Base-by-base conservation (phyloP, 1,140 invertebrate genomes). In the Neodiprion fabricii region DNA sequence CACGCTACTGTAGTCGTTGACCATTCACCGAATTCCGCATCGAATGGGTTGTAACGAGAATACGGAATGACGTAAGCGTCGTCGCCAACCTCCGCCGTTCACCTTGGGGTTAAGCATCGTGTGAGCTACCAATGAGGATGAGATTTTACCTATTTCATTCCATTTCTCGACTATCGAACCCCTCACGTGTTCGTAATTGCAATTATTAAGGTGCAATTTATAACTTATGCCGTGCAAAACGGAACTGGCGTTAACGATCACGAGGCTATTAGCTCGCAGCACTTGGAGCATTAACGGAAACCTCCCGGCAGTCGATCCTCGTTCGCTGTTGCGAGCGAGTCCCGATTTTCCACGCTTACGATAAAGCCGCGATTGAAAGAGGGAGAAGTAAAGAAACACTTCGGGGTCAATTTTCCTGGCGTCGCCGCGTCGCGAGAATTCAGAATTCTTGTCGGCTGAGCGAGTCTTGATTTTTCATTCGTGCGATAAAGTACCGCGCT, bases 21-120 rank as follows among this genome's bases (percentile, higher is more conserved):
- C 80, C 85, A 85, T 86, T 86, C 84, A 87, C 83, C 85, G 82
- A 85, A 86, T 84, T 85, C 83, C 78, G 72, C 79, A 82, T 81
- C 84, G 81, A 85, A 86, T 83, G 79, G 79, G 77, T 77, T 78
- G 80, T 79, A 79, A 70, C 72, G 77, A 83, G 83, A 85, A 86
- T 86, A 85, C 84, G 75, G 79, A 86, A 85, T 84, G 79, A 85
- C 83, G 76, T 80, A 84, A 82, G 75, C 77, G 71, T 79, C 78
- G 75, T 74, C 70, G 48, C 61, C 17, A 65, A 65, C 12, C 61
- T 21, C 12, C 61, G 1, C 7, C 12, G 61, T 14, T 14, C 17
- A 65, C 61, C 17, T 65, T 65, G 61, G 17, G 12, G 61, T 21
- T 65, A 14, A 14, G 61, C 61, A 69, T 69, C 40, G 67, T 9